These are phyloP conservation scores for Latheticus oryzae DNA, from an alignment of 2,888 invertebrate genomes.

Conservation along the genomic window DNA sequence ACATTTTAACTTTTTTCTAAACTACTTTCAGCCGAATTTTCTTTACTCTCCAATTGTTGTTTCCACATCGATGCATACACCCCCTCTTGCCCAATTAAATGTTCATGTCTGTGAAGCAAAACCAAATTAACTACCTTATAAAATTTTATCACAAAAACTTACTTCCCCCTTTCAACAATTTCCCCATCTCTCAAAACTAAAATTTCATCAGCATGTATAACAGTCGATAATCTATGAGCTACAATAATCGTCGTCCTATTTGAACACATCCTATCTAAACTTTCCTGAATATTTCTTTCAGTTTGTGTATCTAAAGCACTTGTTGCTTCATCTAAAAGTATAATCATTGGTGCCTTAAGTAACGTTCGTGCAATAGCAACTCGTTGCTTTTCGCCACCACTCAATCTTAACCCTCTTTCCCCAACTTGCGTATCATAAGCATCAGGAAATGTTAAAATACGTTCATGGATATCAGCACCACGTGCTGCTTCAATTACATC, in stretches of 20 bases:
- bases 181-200: conserved; percentile 91
- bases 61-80: conserved; percentile 94
- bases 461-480: conserved; percentile 94
- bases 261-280: conserved; percentile 79
- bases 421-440: conserved; percentile 92
- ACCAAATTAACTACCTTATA: conserved; percentile 5
- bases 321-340: conserved; percentile 94
- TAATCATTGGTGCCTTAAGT: conserved; percentile 89
- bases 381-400: conserved; percentile 98
- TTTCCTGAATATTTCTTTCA: conserved; percentile 89
- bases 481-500: conserved; percentile 91
- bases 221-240: conserved; percentile 93
- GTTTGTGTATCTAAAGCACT: conserved; percentile 96
- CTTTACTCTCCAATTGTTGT: conserved; percentile 77
- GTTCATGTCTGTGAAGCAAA: conserved; percentile 75
- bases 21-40: conserved; percentile 56
- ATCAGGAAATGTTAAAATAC: conserved; percentile 91
- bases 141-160: conserved; percentile 29
- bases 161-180: conserved; percentile 76
- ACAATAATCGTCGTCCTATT: conserved; percentile 94
- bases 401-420: conserved; percentile 92
- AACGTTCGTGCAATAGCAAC: conserved; percentile 97
- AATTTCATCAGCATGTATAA: conserved; percentile 95
- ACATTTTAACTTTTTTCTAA: conserved; percentile 53
- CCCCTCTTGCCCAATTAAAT: conserved; percentile 76